These are phyloP conservation scores for Aphelinus atriplicis DNA, from an alignment of 1,140 invertebrate genomes.

Conservation along the genomic window DNA sequence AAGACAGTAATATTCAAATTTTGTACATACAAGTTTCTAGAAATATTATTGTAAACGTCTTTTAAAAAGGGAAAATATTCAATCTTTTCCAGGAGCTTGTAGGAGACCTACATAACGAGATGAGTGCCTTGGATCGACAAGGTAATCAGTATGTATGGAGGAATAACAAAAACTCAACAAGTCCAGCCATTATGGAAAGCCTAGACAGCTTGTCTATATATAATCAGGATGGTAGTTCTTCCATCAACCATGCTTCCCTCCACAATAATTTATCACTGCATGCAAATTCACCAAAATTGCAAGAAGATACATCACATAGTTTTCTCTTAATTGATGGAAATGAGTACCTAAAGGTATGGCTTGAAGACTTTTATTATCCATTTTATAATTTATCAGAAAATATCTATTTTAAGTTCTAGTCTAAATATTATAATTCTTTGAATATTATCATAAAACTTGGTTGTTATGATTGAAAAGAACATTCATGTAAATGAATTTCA, in stretches of 20 bases:
- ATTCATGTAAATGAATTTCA: too few species aligned
- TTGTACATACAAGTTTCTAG: too few species aligned
- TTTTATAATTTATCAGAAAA: too few species aligned
- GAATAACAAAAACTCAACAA: conserved; percentile 22
- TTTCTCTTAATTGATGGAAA: conserved; percentile 70
- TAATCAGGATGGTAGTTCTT: conserved; percentile 43
- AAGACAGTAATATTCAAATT: too few species aligned
- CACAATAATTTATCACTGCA: conserved; percentile 37
- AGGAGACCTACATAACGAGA: conserved; percentile 3
- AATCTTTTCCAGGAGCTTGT: not conserved
- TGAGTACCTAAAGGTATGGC: conserved; percentile 64
- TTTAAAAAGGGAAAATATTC: not conserved
- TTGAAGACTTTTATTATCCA: not conserved
- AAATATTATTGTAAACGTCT: too few species aligned
- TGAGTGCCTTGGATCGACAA: conserved; percentile 29
- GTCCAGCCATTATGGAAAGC: conserved; percentile 51
- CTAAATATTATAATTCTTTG: too few species aligned
- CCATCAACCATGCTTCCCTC: conserved; percentile 15
- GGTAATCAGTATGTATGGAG: conserved; percentile 15
- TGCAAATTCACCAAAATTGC: conserved; percentile 23
- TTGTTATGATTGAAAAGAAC: not conserved
- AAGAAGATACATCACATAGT: conserved; percentile 45
- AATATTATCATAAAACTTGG: too few species aligned
- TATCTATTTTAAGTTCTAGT: too few species aligned
- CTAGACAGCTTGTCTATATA: conserved; percentile 51